Base-by-base conservation (phyloP, 2,797 vertebrate species). In the Alectoris magna region DNA sequence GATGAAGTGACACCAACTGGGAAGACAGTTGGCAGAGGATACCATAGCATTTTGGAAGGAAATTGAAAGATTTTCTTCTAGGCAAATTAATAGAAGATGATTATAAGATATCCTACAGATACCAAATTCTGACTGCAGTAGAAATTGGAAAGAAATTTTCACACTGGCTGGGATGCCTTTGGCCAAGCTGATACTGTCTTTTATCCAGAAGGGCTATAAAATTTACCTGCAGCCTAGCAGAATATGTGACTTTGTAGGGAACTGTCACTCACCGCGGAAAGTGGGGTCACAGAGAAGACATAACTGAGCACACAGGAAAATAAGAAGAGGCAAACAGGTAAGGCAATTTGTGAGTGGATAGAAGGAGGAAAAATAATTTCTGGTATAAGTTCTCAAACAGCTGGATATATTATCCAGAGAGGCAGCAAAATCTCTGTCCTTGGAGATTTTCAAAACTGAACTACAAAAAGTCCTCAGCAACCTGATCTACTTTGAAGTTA, bases 371-470 rank as follows among this genome's bases (percentile, higher is more conserved):
- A 62, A 29, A 24, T 19, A 5, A 21, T 82, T 44, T n/a, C 29
- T 29, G 8, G 26, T 21, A 8, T 31, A 63, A 66, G 7, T 36
- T 62, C 56, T 74, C 76, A 34, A 76, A 72, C 17, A 58, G 3
- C 5, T 49, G 58, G 17, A 9, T 71, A 18, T 71, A n/a, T 59
- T 72, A 72, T 15, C 26, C 39, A 67, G 43, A 62, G 23, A 66
- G 3, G 26, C 6, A 81, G 18, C 21, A 41, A 14, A 43, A 43
- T 39, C 62, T 64, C 27, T 21, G 18, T 63, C 39, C n/a, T 77
- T 66, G 80, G 34, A 90, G 59, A 86, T 81, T 90, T 94, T 81
- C 49, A 63, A 69, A 75, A 84, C 27, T 39, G 29, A 55, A n/a
- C 41, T 60, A 26, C 29, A 31, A 14, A 9, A 86, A 84, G 7